Evolutionary conservation across 2,888 invertebrate species (phyloP).

Genomic region (Drosophila atripex): DNA sequence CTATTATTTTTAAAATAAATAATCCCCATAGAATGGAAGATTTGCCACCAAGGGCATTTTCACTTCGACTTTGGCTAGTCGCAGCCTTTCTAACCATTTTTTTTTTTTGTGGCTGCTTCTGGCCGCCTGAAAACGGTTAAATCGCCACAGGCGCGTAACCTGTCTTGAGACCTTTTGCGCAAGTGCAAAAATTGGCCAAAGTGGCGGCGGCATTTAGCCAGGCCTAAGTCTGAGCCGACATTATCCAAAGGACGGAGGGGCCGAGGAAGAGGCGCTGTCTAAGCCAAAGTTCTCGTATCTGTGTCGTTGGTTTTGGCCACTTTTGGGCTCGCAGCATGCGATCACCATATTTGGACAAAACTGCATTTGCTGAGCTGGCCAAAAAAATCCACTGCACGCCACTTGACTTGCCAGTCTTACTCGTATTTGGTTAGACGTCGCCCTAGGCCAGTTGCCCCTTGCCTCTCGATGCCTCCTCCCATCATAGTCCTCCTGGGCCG

Average conservation of each 20-base stretch:
- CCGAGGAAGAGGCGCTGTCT: constrained; percentile 20
- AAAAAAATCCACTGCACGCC: constrained; percentile 69
- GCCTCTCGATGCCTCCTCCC: constrained; percentile 10
- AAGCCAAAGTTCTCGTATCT: constrained; percentile 59
- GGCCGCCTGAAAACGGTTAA: constrained; percentile 73
- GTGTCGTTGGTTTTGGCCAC: constrained; percentile 62
- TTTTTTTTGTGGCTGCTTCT: constrained; percentile 36
- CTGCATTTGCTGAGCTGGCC: constrained; percentile 75
- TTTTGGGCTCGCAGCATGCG: constrained; percentile 70
- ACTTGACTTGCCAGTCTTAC: constrained; percentile 74
- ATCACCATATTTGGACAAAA: constrained; percentile 77
- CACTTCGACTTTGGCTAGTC: constrained; percentile 19
- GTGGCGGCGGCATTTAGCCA: constrained; percentile 54
- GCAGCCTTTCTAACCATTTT: constrained; percentile 26
- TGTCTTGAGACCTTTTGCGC: constrained; percentile 81
- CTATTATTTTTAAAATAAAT: too few species aligned
- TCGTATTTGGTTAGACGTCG: constrained; percentile 78
- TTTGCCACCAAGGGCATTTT: constrained; percentile 17
- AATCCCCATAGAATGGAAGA: background rate
- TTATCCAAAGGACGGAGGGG: constrained; percentile 14
- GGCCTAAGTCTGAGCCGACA: constrained; percentile 52
- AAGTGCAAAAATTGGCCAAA: constrained; percentile 79
- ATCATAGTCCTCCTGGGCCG: constrained; percentile 61
- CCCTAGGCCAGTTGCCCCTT: constrained; percentile 62
- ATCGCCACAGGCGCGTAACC: constrained; percentile 80